These are phyloP conservation scores for Dasypus novemcinctus DNA, from an alignment of 2,113 vertebrate species.

Conservation along the genomic window DNA sequence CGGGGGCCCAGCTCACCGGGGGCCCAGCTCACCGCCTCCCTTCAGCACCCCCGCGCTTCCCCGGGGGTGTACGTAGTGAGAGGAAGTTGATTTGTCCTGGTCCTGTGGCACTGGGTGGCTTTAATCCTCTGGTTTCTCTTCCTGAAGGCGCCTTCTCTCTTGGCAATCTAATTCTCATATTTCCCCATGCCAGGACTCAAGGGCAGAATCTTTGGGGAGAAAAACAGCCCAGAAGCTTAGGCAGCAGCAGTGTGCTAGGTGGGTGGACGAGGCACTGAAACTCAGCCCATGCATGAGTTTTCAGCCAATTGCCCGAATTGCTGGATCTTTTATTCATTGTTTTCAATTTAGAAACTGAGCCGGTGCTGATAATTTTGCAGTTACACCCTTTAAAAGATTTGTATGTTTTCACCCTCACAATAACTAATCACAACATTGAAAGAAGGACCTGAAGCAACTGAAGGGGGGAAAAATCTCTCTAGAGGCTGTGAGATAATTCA, in stretches of 20 bases:
- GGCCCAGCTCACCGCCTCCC: slow-evolving; percentile 46
- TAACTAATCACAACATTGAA: slow-evolving; percentile 41
- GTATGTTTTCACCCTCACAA: slow-evolving; percentile 5
- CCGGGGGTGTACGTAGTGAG: background rate
- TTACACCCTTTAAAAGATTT: slow-evolving; percentile 8
- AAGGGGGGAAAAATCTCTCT: background rate
- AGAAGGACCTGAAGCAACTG: slow-evolving; percentile 33
- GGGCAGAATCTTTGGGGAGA: slow-evolving; percentile 18
- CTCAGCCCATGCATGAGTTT: slow-evolving; percentile 23
- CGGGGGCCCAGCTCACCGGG: slow-evolving; percentile 50
- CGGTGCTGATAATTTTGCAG: slow-evolving; percentile 33
- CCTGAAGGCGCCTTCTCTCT: background rate
- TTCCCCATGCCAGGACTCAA: slow-evolving; percentile 49
- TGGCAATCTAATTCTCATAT: slow-evolving; percentile 22
- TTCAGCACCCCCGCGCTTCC: slow-evolving; percentile 67
- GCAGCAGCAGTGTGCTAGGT: slow-evolving; percentile 11
- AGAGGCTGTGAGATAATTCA: slow-evolving; percentile 68
- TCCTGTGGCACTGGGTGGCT: background rate
- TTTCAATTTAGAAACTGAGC: slow-evolving; percentile 24
- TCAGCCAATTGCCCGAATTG: slow-evolving; percentile 47
- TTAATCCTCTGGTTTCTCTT: background rate
- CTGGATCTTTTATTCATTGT: background rate
- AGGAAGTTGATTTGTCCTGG: background rate
- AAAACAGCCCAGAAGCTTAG: background rate
- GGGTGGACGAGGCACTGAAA: slow-evolving; percentile 8